Conservation (phyloP, 2,888 invertebrate genomes). For the Sturmia bella region DNA sequence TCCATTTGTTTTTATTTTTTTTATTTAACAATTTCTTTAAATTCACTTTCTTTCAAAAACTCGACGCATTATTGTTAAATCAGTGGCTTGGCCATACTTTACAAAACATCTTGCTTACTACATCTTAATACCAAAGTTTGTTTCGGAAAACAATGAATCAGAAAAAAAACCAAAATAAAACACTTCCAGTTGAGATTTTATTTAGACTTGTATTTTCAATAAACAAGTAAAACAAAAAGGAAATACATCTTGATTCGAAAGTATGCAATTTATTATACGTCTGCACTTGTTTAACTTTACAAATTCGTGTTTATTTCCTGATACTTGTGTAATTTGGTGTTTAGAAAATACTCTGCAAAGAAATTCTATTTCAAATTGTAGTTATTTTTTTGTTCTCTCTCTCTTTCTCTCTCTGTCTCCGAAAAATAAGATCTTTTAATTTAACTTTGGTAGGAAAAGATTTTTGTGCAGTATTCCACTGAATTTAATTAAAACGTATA, state of each 20-base stretch:
- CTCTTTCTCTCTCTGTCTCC: neutral
- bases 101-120: no score
- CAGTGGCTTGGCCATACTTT: no score
- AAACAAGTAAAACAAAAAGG: neutral
- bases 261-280: no score
- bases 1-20: no score
- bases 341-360: slow-evolving; percentile 1
- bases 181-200: neutral
- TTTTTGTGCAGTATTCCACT: neutral
- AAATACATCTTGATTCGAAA: no score
- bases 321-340: neutral
- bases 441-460: neutral
- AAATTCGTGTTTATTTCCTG: neutral
- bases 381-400: neutral
- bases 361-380: neutral
- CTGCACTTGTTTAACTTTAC: no score
- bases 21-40: no score
- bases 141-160: neutral
- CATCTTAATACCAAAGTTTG: no score
- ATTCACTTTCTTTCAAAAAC: no score
- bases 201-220: no score
- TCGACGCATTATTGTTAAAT: no score
- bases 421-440: neutral
- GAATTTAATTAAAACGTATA: neutral
- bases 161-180: neutral